Base-by-base conservation (phyloP, 2,113 vertebrate genomes). In the Brachypodius melanocephalos region DNA sequence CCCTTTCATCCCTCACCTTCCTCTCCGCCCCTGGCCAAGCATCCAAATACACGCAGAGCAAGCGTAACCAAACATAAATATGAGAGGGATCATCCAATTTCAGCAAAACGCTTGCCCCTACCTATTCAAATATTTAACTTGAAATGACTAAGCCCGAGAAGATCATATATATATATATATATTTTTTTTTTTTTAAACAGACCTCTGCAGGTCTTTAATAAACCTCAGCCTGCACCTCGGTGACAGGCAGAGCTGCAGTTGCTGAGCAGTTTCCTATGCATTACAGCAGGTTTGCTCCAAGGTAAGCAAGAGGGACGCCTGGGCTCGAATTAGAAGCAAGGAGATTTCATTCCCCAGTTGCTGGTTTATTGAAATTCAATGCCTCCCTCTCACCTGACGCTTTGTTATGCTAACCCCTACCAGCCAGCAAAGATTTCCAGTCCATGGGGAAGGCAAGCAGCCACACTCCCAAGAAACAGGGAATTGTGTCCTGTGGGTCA, bases 341-440 rank as follows among this genome's bases (percentile, higher is more conserved):
- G 84, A 92, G 89, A 94, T 94, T 94, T 95, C 72, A 94, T 93
- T 91, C 67, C 93, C 66, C 54, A 63, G 54, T 59, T 63, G 88
- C 88, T 86, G 63, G 63, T 87, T 95, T 95, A 95, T 94, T 96
- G 95, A 95, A 96, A 95, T 95, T 91, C 95, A 93, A 69, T 74
- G 93, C 74, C 66, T 91, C 51, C 51, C 58, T 94, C 82, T 91
- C 87, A 93, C 87, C 87, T 93, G 81, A 73, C 1, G 0, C 78
- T 89, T 91, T 95, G 74, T 77, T 89, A 85, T 43, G 91, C 85
- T 94, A 93, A 95, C 94, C 87, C 92, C 38, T 76, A 89, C 63
- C 34, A 45, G 34, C 49, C 62, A n/a, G 58, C 75, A 52, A 52
- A 68, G 54, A 85, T 78, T 89, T 91, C 91, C 74, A 85, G 49